Conservation (phyloP, 2,797 vertebrate species). For the Argya squamiceps region DNA sequence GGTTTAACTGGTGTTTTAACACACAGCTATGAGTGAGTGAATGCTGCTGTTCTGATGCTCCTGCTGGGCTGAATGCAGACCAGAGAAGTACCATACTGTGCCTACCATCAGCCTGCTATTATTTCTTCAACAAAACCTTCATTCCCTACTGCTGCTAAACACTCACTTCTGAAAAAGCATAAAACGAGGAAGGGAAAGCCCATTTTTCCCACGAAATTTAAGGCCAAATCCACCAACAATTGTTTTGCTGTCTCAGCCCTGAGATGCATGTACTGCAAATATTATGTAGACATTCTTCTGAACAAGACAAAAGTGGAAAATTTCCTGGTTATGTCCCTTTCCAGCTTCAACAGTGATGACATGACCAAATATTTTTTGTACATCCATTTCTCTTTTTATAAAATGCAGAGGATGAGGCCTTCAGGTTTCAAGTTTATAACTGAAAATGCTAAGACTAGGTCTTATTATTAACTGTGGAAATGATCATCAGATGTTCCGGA, state of each 20-base stretch:
- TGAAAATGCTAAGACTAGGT: not conserved
- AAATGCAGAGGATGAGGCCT: not conserved
- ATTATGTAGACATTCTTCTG: not conserved
- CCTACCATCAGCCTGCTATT: not conserved
- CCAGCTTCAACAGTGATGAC: not conserved
- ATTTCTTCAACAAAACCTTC: conserved; percentile 37
- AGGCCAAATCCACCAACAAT: not conserved
- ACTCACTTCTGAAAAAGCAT: not conserved
- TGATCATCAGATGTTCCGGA: not conserved
- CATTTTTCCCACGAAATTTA: not conserved
- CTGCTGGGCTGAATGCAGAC: conserved; percentile 24
- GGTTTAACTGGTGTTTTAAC: not conserved
- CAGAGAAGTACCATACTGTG: not conserved
- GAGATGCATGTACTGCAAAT: not conserved
- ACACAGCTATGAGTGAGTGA: not conserved
- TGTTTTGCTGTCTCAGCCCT: not conserved
- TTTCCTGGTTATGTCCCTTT: not conserved
- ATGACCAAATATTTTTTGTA: not conserved
- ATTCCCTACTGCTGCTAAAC: conserved; percentile 1
- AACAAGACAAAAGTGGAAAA: not conserved
- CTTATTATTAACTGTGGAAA: not conserved
- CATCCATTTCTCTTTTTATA: not conserved
- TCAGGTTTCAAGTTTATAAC: not conserved
- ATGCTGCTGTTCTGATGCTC: not conserved
- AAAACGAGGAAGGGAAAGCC: not conserved